Evolutionary conservation across 2,797 vertebrate genomes (phyloP), one percentile per base, ranked within the genome.

Genomic region (Smutsia gigantea): DNA sequence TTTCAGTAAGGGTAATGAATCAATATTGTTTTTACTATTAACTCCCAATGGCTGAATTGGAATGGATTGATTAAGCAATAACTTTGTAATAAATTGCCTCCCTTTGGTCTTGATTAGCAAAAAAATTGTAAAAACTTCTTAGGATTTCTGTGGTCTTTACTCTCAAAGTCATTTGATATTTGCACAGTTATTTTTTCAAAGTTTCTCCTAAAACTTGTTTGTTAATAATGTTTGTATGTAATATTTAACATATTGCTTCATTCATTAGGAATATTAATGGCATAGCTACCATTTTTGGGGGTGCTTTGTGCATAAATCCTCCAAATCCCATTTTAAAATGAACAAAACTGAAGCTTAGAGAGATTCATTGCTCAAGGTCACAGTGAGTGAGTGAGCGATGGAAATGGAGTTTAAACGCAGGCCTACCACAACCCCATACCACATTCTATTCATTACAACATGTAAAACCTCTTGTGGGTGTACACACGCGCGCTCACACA

Each of bases 61-160:
- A 95, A 98, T 97, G 97, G 13, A 94, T 75, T 75, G 77, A 88
- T 82, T 42, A 96, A 91, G 96, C 94, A 98, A 92, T 87, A 31
- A 77, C 6, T 51, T 86, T 29, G 90, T 88, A 2, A 3, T 82
- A 59, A 63, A 63, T 96, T 86, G 39, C 37, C 19, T 86, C 66
- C n/a, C 74, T 93, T 59, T 53, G 64, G n/a, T n/a, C 27, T 96
- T 93, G 93, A 74, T 68, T 66, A 95, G 4, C 0, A 51, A 31
- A 87, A 95, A 98, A 91, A 74, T 78, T 96, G 49, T 95, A 12
- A 87, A 93, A 77, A 53, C 4, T 25, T 59, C 11, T 34, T 64
- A 49, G 55, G 49, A 4, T 83, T 66, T 71, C 69, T 71, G 25
- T 87, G 49, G 39, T 49, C 4, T 55, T 57, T n/a, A 63, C 19